phyloP scores from a whole-genome alignment of 1,140 invertebrate species.

The Drosophila auraria region DNA sequence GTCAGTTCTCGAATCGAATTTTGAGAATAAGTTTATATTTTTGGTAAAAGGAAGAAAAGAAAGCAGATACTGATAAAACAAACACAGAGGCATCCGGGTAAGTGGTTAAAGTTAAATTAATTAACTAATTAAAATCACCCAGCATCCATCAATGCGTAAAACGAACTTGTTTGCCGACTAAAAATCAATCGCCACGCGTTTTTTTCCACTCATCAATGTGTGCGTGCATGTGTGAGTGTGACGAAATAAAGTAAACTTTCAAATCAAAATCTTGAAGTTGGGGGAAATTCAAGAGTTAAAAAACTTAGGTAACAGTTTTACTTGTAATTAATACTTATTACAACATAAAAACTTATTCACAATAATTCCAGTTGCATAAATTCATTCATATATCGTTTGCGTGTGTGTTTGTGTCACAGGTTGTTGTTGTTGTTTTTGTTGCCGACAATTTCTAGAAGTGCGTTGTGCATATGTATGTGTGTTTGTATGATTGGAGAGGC shows the following conservation, averaged over 20 bases:
- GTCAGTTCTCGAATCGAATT: slow-evolving; percentile 31
- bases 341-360: background rate
- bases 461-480: slow-evolving; percentile 15
- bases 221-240: slow-evolving; percentile 30
- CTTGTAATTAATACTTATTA: background rate
- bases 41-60: slow-evolving; percentile 48
- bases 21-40: slow-evolving; percentile 70
- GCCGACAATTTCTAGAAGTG: slow-evolving; percentile 60
- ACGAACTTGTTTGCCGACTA: slow-evolving; percentile 40
- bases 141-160: slow-evolving; percentile 35
- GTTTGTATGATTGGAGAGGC: slow-evolving; percentile 16
- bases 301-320: background rate
- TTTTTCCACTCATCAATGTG: slow-evolving; percentile 43
- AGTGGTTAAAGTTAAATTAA: slow-evolving; percentile 12
- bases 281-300: background rate
- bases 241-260: slow-evolving; percentile 54
- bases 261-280: background rate
- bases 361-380: background rate
- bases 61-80: slow-evolving; percentile 72
- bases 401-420: slow-evolving; percentile 27
- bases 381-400: slow-evolving; percentile 4
- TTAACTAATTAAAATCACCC: no score
- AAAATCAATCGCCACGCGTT: slow-evolving; percentile 72
- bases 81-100: slow-evolving; percentile 81
- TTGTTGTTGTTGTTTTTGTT: slow-evolving; percentile 61